These are phyloP conservation scores for Acrossocheilus fasciatus DNA, from an alignment of 2,797 vertebrate species.

Conservation along the genomic window DNA sequence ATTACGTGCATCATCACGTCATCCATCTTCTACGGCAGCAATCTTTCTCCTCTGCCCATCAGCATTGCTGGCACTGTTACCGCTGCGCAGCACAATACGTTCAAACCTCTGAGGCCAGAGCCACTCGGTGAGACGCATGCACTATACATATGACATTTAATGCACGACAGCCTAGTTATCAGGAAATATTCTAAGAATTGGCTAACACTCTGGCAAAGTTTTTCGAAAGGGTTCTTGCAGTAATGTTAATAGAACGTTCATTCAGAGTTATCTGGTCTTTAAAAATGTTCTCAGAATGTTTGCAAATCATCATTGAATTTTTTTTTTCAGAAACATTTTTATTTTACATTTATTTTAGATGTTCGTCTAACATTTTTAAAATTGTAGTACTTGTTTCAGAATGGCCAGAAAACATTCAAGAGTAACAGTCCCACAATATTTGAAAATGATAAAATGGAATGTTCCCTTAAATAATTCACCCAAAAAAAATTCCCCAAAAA, in stretches of 20 bases:
- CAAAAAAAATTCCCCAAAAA: no score
- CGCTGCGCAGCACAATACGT: slow-evolving; percentile 79
- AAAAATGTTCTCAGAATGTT: no score
- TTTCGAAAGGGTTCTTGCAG: neutral
- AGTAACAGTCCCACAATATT: no score
- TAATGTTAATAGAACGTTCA: neutral
- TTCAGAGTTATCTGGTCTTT: neutral
- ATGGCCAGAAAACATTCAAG: no score
- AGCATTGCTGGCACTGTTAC: slow-evolving; percentile 85
- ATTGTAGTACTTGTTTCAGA: no score
- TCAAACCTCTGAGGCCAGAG: slow-evolving; percentile 70
- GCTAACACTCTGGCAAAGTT: no score
- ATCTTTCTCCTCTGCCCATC: slow-evolving; percentile 84
- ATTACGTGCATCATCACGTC: slow-evolving; percentile 82
- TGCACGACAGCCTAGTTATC: neutral
- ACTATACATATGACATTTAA: neutral
- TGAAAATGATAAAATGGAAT: no score
- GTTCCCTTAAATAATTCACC: no score
- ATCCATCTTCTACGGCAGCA: slow-evolving; percentile 86
- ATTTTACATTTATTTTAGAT: no score
- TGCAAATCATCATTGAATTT: no score
- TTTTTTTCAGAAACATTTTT: no score
- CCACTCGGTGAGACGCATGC: slow-evolving; percentile 71
- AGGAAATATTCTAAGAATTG: neutral
- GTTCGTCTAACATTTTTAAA: no score